These are phyloP conservation scores for Channallabes apus DNA, from an alignment of 2,797 vertebrate genomes.

Conservation along the genomic window DNA sequence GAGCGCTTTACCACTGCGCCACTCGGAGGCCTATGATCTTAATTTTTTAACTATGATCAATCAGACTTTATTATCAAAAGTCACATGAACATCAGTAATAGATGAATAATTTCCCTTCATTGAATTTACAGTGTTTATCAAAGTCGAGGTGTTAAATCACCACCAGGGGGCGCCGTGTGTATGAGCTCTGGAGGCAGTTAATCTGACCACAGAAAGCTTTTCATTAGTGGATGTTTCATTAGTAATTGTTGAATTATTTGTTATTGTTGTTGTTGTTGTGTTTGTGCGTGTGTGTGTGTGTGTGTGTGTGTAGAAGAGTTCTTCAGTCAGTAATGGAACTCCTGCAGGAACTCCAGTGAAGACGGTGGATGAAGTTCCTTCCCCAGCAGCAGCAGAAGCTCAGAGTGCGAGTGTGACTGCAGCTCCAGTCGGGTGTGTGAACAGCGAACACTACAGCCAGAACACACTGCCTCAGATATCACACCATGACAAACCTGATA, in stretches of 20 bases:
- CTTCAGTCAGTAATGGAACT: constrained; percentile 86
- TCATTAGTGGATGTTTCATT: neutral
- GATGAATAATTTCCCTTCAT: neutral
- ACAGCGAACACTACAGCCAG: constrained; percentile 31
- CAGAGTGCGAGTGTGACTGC: constrained; percentile 79
- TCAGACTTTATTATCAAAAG: neutral
- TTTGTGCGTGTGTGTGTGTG: constrained; percentile 18
- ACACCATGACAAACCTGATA: neutral
- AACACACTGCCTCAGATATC: neutral
- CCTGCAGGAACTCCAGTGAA: constrained; percentile 83
- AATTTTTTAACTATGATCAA: neutral
- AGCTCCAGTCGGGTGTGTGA: constrained; percentile 71
- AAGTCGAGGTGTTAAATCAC: no score
- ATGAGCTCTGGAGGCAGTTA: neutral
- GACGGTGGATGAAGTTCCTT: constrained; percentile 74
- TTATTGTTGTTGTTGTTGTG: neutral
- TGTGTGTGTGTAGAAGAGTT: constrained; percentile 73
- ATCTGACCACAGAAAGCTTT: neutral
- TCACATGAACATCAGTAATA: neutral
- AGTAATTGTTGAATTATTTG: neutral
- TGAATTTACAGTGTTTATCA: no score
- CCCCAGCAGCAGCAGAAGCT: constrained; percentile 78
- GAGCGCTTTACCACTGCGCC: no score
- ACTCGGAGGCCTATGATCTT: neutral
- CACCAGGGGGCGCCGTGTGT: no score